phyloP scores from a whole-genome alignment of 2,797 vertebrate genomes.

The Cryptoblepharus egeriae region DNA sequence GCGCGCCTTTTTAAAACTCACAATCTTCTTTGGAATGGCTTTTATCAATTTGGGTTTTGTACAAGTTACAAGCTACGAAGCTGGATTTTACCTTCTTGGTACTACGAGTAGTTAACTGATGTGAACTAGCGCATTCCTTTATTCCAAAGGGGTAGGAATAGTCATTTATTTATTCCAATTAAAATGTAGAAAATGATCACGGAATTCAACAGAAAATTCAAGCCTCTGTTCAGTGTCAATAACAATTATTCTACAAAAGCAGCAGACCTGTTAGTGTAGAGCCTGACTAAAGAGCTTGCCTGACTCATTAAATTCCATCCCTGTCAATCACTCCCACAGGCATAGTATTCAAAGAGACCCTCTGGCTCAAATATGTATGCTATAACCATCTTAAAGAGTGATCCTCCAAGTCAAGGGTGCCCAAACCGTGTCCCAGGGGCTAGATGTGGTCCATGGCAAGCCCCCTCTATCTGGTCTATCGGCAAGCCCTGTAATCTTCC shows the following conservation, averaged over 20 bases:
- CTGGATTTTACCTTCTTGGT: neutral
- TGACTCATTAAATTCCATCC: constrained; percentile 55
- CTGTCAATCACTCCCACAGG: constrained; percentile 4
- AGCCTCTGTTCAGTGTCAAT: constrained; percentile 60
- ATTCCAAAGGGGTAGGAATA: too few species aligned
- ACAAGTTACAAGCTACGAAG: neutral
- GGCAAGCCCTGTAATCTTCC: too few species aligned
- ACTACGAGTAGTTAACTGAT: constrained; percentile 3
- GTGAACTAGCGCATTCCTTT: neutral
- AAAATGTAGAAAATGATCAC: constrained; percentile 6
- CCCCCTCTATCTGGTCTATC: too few species aligned
- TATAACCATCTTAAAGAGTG: too few species aligned
- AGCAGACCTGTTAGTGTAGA: constrained; percentile 52
- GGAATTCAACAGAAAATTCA: constrained; percentile 41
- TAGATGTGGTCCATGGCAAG: too few species aligned
- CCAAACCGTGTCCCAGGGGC: too few species aligned
- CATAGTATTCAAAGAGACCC: neutral
- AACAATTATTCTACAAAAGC: constrained; percentile 52
- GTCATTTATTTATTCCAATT: neutral
- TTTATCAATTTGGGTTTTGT: neutral
- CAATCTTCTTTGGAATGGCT: neutral
- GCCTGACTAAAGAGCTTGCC: constrained; percentile 51
- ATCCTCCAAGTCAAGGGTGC: too few species aligned
- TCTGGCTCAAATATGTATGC: neutral
- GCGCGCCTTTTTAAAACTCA: neutral